Base-by-base conservation (phyloP, 1,140 invertebrate genomes). In the Cryptotermes secundus region DNA sequence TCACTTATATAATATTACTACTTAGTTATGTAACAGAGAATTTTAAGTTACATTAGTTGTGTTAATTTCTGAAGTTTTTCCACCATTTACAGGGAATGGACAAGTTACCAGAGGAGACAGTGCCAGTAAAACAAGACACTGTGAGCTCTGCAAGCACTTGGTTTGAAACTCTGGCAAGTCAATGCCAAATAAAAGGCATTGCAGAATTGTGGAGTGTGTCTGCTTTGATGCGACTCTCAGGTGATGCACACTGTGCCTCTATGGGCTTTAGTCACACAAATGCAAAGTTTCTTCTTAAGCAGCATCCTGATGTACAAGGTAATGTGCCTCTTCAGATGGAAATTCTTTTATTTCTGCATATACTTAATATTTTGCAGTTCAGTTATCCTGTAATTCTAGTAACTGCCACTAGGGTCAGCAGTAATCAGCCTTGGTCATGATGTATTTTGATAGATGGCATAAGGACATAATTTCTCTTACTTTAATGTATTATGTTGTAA, bases 131-230 rank as follows among this genome's bases (percentile, higher is more conserved):
- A 81, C 26, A 9, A 81, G 35, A 36, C 35, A 36, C n/a, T 81
- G 34, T 31, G n/a, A 34, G 22, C 26, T 36, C 80, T 38, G 34
- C 31, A 22, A 84, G 79, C 14, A 82, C 19, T 42, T 81, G 82
- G 83, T 80, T 90, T 42, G 90, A 90, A 80, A 89, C 90, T 86
- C 87, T 92, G 16, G 89, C 91, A 80, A 88, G 90, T 91, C 10
- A 90, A 85, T 82, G 80, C 80, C 49, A 85, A 82, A 83, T 94
- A 82, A 93, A 93, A 87, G 91, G 92, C 79, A 93, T 92, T 87
- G 92, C 92, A 0, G 93, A 95, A 87, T 88, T 95, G 81, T 92
- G 91, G 86, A 91, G 91, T 85, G 92, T 94, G 22, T 90, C 91
- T 0, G 88, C 89, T 16, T 86, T 90, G 1, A 88, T 90, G 85